These are phyloP conservation scores for Anas bernieri DNA, from an alignment of 2,797 vertebrate genomes.

Conservation along the genomic window DNA sequence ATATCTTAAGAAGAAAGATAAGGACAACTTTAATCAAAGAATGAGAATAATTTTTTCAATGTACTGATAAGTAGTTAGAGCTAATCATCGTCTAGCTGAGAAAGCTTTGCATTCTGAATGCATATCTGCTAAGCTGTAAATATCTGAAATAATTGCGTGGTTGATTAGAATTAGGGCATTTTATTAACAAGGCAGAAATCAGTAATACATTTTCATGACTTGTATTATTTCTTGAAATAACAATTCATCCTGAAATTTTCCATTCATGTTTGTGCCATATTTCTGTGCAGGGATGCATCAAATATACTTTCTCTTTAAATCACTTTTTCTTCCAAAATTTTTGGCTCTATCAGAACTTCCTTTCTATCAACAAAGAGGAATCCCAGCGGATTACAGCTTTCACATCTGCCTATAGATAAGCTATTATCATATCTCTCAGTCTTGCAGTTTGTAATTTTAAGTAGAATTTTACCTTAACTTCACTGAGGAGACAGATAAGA, in stretches of 20 bases:
- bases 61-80: neutral
- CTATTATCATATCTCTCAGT: neutral
- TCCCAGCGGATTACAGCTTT: neutral
- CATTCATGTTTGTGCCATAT: neutral
- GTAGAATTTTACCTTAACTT: neutral
- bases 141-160: neutral
- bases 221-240: conserved; percentile 1
- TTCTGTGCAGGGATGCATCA: neutral
- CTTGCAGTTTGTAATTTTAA: neutral
- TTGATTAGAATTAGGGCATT: neutral
- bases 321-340: neutral
- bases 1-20: conserved; percentile 82
- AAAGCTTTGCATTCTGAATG: neutral
- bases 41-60: neutral
- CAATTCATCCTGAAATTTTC: neutral
- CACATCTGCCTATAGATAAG: neutral
- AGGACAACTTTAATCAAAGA: neutral
- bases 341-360: neutral
- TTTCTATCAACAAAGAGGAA: neutral
- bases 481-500: neutral
- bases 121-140: neutral
- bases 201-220: neutral
- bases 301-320: neutral
- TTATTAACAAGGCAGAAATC: conserved; percentile 2
- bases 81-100: neutral